Conservation (phyloP, 37 sponge, comb jelly and placozoan genomes). For the Haliclona indistincta region DNA sequence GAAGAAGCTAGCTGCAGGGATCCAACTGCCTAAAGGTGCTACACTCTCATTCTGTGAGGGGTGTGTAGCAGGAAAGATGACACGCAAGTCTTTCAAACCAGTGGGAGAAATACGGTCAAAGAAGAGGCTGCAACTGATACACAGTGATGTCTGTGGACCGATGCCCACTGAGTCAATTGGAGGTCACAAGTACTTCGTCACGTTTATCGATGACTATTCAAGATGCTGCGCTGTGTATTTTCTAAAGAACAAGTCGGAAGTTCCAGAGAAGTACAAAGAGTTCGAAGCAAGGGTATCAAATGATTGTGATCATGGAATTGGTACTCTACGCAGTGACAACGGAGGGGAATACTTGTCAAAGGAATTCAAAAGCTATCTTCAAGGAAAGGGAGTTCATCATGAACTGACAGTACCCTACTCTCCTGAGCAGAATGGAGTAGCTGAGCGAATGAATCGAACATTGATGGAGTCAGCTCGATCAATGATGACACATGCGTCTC, state of each 20-base stretch:
- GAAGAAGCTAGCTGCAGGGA: slow-evolving; percentile 22
- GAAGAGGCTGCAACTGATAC: slow-evolving; percentile 33
- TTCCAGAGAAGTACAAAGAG: slow-evolving; percentile 58
- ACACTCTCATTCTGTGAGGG: slow-evolving; percentile 41
- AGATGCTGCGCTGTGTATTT: slow-evolving; percentile 56
- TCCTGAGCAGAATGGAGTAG: slow-evolving; percentile 71
- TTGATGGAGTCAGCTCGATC: slow-evolving; percentile 44
- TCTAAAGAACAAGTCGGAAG: slow-evolving; percentile 46
- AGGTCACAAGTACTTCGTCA: slow-evolving; percentile 61
- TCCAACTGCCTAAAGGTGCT: slow-evolving; percentile 14
- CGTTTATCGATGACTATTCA: slow-evolving; percentile 67
- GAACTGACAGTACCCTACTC: slow-evolving; percentile 50
- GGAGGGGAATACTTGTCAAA: slow-evolving; percentile 57
- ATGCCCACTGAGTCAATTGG: slow-evolving; percentile 57
- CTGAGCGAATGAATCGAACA: slow-evolving; percentile 57
- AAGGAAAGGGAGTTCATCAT: slow-evolving; percentile 45
- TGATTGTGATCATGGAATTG: slow-evolving; percentile 25
- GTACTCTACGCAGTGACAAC: slow-evolving; percentile 40
- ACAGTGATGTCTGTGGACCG: slow-evolving; percentile 65
- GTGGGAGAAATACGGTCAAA: slow-evolving; percentile 34
- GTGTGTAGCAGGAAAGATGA: slow-evolving; percentile 50
- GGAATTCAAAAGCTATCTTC: slow-evolving; percentile 46
- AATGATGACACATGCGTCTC: slow-evolving; percentile 53
- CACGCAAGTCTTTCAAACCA: slow-evolving; percentile 34
- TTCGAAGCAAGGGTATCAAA: slow-evolving; percentile 50